Evolutionary conservation across 1,140 invertebrate genomes (phyloP).

Genomic region (Lepidurus couesii): DNA sequence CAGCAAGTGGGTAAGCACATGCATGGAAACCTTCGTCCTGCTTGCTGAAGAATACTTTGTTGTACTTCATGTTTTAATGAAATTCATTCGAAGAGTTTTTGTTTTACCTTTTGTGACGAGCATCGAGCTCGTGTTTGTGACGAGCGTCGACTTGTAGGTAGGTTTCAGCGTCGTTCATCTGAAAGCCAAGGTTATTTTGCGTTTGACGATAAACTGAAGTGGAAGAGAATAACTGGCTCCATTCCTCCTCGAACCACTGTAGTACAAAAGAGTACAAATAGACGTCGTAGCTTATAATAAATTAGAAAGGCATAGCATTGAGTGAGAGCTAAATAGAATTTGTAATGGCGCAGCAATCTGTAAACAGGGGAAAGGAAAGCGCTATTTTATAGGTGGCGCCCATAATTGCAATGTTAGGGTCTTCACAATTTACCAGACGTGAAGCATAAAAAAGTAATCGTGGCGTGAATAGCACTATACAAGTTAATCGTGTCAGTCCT

Average conservation of each 20-base stretch:
- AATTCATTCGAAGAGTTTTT: background rate
- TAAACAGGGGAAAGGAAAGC: no score
- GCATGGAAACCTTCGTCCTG: background rate
- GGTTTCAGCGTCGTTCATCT: background rate
- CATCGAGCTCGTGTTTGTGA: background rate
- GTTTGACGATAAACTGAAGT: background rate
- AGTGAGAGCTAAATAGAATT: no score
- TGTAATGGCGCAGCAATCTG: no score
- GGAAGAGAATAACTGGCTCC: background rate
- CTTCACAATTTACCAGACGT: no score
- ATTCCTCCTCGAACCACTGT: background rate
- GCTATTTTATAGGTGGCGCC: no score
- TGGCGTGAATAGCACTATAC: no score
- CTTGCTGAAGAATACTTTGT: background rate
- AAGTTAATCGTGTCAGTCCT: no score
- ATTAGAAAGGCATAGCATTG: background rate
- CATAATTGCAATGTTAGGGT: no score
- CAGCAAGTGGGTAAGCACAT: background rate
- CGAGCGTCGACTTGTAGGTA: background rate
- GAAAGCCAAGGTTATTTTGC: constrained; percentile 7
- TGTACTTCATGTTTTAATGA: background rate
- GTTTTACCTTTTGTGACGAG: background rate
- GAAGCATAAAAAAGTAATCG: no score
- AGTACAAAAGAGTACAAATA: background rate
- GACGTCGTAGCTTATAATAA: background rate